These are phyloP conservation scores for Nezara viridula DNA, from an alignment of 2,888 invertebrate species.

Conservation along the genomic window DNA sequence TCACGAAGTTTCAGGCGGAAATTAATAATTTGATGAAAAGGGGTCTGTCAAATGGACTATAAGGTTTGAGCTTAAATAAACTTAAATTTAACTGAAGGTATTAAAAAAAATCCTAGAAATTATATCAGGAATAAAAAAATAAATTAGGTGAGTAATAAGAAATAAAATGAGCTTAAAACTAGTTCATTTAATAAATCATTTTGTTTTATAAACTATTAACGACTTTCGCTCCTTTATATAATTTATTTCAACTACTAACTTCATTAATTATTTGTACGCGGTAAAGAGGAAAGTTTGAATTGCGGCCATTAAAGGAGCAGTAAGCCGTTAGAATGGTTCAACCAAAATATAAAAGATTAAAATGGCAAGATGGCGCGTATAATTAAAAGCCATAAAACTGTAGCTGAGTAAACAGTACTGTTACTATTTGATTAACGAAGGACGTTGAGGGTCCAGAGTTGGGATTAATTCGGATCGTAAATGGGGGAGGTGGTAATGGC, in stretches of 20 bases:
- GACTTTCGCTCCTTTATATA: not conserved
- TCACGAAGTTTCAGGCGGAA: too few relatives aligned
- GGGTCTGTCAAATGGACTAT: too few relatives aligned
- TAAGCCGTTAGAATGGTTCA: too few relatives aligned
- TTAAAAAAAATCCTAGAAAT: too few relatives aligned
- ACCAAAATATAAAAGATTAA: conserved; percentile 3
- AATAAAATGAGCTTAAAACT: not conserved
- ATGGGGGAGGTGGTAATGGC: not conserved
- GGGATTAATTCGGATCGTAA: not conserved
- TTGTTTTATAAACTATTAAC: not conserved
- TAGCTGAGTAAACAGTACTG: not conserved
- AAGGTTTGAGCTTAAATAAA: too few relatives aligned
- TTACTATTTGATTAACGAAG: not conserved
- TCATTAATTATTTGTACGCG: not conserved
- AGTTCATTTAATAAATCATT: not conserved
- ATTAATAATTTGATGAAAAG: too few relatives aligned
- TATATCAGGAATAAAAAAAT: too few relatives aligned
- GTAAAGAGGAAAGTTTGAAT: not conserved
- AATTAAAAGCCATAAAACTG: conserved; percentile 43
- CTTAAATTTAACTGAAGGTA: too few relatives aligned
- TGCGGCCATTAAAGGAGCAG: not conserved
- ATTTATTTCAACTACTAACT: not conserved
- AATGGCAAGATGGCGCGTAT: not conserved
- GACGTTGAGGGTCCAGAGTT: not conserved
- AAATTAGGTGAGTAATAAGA: too few relatives aligned